A percentile compares a stretch with the other conserved stretches of the same genome.
These are phyloP conservation scores for Virgularia gustaviana DNA, from an alignment of 92 coral and sea anemone species.

Conservation along the genomic window DNA sequence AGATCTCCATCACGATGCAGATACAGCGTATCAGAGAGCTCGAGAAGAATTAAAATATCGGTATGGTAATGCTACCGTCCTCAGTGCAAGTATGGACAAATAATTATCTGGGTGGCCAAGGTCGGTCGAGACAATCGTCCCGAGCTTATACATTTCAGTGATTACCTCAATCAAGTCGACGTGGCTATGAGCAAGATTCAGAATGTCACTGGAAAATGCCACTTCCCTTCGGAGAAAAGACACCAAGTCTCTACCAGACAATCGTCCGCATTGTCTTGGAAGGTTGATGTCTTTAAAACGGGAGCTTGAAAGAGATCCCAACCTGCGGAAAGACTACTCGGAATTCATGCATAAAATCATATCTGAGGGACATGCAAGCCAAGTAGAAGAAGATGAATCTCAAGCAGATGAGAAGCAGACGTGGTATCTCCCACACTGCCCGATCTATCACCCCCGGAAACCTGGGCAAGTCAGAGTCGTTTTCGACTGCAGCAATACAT, in stretches of 20 bases:
- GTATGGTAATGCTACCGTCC: not conserved
- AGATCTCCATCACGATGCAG: not conserved
- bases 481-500: constrained; percentile 50
- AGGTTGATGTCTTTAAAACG: constrained; percentile 3
- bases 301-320: constrained; percentile 7
- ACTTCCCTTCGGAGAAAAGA: not conserved
- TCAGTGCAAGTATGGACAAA: not conserved
- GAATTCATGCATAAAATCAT: not conserved
- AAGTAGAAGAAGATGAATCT: not conserved
- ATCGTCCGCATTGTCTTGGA: constrained; percentile 16
- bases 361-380: not conserved
- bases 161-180: too few species aligned
- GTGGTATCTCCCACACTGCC: constrained; percentile 7
- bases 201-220: not conserved
- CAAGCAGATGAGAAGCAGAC: not conserved
- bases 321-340: not conserved
- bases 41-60: not conserved
- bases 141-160: too few species aligned
- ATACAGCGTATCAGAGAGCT: not conserved
- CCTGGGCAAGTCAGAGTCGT: constrained; percentile 45
- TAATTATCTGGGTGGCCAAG: not conserved
- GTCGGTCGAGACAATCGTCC: too few species aligned
- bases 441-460: constrained; percentile 39
- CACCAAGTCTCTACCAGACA: too few species aligned
- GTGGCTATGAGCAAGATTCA: too few species aligned